phyloP scores from a whole-genome alignment of 2,797 vertebrate genomes.

The Phoeniculus purpureus region DNA sequence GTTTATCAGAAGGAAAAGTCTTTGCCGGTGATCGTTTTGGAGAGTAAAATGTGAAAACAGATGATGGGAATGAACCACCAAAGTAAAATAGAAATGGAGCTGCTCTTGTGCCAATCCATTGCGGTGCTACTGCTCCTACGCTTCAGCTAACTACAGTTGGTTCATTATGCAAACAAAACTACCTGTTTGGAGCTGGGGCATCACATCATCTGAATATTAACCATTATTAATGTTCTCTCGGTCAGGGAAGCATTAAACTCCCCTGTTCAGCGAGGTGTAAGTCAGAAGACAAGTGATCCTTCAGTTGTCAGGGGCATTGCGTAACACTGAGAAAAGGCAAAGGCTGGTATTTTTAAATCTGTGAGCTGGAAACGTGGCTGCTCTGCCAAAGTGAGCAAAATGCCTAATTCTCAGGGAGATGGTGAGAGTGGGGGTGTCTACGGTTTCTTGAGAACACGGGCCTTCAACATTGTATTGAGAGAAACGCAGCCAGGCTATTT shows the following conservation, averaged over 20 bases:
- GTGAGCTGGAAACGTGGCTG: not conserved
- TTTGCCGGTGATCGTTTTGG: not conserved
- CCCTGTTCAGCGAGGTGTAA: not conserved
- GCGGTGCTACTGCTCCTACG: not conserved
- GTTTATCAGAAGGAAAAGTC: not conserved
- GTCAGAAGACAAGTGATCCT: not conserved
- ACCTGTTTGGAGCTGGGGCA: not conserved
- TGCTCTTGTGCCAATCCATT: not conserved
- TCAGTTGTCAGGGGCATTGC: not conserved
- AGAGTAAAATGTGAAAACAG: conserved; percentile 9
- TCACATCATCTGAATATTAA: not conserved
- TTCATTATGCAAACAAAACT: conserved; percentile 38
- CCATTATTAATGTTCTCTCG: conserved; percentile 12
- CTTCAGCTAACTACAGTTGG: conserved; percentile 14
- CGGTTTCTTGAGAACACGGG: not conserved
- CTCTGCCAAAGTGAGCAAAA: not conserved
- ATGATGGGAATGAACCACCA: not conserved
- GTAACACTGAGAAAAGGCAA: not conserved
- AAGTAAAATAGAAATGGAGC: conserved; percentile 27
- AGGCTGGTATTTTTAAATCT: not conserved
- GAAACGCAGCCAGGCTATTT: not conserved
- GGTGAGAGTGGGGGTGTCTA: not conserved
- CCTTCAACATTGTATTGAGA: not conserved
- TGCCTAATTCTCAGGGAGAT: not conserved
- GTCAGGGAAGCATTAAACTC: not conserved